phyloP scores from a whole-genome alignment of 2,888 invertebrate genomes.

The Phyllotreta cruciferae region DNA sequence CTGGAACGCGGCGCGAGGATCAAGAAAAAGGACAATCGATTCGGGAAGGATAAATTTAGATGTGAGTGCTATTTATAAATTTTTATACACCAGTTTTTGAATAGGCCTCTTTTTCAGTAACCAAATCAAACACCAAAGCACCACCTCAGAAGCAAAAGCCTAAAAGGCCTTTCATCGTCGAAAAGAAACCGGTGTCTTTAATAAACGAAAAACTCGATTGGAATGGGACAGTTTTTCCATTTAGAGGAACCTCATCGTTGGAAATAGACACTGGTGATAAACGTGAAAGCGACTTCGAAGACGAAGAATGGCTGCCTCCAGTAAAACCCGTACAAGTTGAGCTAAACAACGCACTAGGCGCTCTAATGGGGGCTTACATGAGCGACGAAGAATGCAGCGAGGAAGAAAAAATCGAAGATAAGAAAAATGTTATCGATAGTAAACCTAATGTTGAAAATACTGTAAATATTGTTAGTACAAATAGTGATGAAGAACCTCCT shows the following conservation, averaged over 20 bases:
- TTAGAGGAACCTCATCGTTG: slow-evolving; percentile 53
- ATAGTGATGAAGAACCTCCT: slow-evolving; percentile 62
- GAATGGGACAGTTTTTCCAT: slow-evolving; percentile 57
- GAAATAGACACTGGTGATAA: slow-evolving; percentile 47
- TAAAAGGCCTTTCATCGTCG: slow-evolving; percentile 30
- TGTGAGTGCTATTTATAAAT: slow-evolving; percentile 46
- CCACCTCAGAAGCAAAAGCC: slow-evolving; percentile 23
- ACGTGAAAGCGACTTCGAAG: slow-evolving; percentile 50
- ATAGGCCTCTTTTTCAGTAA: slow-evolving; percentile 40
- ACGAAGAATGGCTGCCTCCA: slow-evolving; percentile 52
- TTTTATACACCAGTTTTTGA: slow-evolving; percentile 9
- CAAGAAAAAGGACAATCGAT: slow-evolving; percentile 53
- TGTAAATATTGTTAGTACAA: slow-evolving; percentile 8
- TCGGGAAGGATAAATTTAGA: slow-evolving; percentile 59
- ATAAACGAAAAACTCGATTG: slow-evolving; percentile 56
- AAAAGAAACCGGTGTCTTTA: slow-evolving; percentile 45
- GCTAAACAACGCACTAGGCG: slow-evolving; percentile 65
- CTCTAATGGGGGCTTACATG: slow-evolving; percentile 67
- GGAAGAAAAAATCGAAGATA: too few species aligned
- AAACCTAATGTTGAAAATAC: background rate
- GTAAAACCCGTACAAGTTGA: slow-evolving; percentile 35
- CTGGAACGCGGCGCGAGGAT: slow-evolving; percentile 78
- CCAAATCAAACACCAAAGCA: slow-evolving; percentile 25
- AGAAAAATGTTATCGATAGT: background rate
- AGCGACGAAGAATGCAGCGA: slow-evolving; percentile 60